A percentile compares a stretch with the other conserved stretches of the same genome.
These are phyloP conservation scores for Apodemia hepburni DNA, from an alignment of 2,888 invertebrate species.

Conservation along the genomic window DNA sequence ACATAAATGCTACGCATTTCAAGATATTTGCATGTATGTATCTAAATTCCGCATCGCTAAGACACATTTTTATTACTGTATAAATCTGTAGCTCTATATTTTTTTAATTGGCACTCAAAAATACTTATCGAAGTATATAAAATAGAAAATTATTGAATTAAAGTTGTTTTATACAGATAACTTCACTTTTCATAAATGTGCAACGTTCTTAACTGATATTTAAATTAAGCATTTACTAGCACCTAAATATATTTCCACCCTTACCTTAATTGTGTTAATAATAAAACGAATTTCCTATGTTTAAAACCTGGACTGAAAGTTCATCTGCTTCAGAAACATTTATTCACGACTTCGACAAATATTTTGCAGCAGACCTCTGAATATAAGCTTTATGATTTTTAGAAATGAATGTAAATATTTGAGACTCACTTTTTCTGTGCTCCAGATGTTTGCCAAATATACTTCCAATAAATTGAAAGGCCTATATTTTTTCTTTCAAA, in stretches of 20 bases:
- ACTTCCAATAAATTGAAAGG: slow-evolving; percentile 14
- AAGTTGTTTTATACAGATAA: too few species aligned
- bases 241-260: not conserved
- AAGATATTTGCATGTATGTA: too few species aligned
- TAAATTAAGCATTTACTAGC: too few species aligned
- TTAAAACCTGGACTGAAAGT: not conserved
- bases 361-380: slow-evolving; percentile 1
- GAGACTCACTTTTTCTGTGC: not conserved
- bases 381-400: not conserved
- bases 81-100: too few species aligned
- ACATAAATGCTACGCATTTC: too few species aligned
- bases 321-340: slow-evolving; percentile 1
- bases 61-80: too few species aligned
- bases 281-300: not conserved
- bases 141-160: too few species aligned
- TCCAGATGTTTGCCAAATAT: slow-evolving; percentile 7
- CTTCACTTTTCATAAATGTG: too few species aligned
- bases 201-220: too few species aligned
- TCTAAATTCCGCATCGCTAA: too few species aligned
- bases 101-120: too few species aligned
- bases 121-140: too few species aligned
- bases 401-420: slow-evolving; percentile 9
- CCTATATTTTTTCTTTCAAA: slow-evolving; percentile 4
- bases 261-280: not conserved
- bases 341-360: slow-evolving; percentile 5